Evolutionary conservation across 2,888 invertebrate species (phyloP).

Genomic region (Calameuta filiformis): DNA sequence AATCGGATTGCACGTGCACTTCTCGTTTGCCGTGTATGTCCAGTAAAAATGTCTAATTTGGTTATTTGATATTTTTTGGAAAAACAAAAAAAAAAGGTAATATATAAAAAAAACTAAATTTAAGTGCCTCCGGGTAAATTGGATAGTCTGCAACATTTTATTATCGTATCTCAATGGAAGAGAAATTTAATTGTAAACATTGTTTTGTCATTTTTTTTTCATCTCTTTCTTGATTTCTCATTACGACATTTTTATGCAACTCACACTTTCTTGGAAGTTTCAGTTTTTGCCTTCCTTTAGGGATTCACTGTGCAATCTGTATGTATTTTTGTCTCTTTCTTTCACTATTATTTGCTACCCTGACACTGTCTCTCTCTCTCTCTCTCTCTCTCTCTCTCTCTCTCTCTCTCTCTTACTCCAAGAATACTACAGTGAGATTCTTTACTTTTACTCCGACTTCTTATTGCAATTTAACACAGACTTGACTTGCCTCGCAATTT

Average conservation of each 20-base stretch:
- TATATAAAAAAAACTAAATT: neutral
- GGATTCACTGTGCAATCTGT: neutral
- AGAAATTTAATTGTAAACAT: neutral
- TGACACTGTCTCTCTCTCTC: too few relatives aligned
- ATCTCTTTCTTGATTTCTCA: neutral
- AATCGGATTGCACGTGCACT: neutral
- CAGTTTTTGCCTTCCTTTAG: neutral
- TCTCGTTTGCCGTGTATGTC: neutral
- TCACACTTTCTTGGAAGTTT: neutral
- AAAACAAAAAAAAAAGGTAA: neutral
- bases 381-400: too few relatives aligned
- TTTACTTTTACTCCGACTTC: neutral
- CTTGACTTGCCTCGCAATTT: conserved; percentile 7
- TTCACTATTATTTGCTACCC: too few relatives aligned
- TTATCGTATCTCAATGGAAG: too few relatives aligned
- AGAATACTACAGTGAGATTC: conserved; percentile 1
- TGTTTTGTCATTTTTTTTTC: neutral
- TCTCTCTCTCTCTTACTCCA: neutral
- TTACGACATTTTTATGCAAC: neutral
- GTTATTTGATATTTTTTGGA: neutral
- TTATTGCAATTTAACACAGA: conserved; percentile 24
- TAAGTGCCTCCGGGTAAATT: neutral
- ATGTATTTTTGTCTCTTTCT: too few relatives aligned
- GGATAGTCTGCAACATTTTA: neutral
- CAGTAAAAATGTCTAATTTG: neutral